Conservation (phyloP, 2,797 vertebrate genomes). For the Paratrypauchen microcephalus region DNA sequence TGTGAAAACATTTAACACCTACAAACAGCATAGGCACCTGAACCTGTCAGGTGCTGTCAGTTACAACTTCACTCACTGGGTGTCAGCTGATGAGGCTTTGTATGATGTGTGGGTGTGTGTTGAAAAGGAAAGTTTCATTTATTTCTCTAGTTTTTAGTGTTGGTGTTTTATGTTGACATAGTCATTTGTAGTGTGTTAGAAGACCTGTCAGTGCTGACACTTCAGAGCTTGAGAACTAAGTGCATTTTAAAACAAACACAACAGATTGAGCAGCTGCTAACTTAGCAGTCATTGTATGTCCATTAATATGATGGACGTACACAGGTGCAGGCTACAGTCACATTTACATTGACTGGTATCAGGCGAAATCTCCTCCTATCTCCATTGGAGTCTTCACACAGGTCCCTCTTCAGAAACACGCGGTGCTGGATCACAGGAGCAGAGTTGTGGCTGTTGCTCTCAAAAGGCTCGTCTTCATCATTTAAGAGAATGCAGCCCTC, state of each 20-base stretch:
- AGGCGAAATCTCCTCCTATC: constrained; percentile 44
- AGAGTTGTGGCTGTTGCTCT: constrained; percentile 76
- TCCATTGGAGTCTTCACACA: constrained; percentile 40
- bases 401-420: constrained; percentile 76
- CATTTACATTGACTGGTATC: neutral
- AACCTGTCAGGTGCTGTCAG: constrained; percentile 18
- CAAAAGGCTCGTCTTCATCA: neutral
- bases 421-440: constrained; percentile 62
- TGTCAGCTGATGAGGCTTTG: neutral
- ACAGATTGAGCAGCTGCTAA: constrained; percentile 48
- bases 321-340: constrained; percentile 86
- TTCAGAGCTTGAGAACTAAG: constrained; percentile 3
- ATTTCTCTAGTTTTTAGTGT: neutral
- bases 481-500: constrained; percentile 79
- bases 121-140: neutral
- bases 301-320: constrained; percentile 30
- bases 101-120: neutral
- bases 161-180: neutral
- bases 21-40: constrained; percentile 15
- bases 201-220: constrained; percentile 1
- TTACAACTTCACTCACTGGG: constrained; percentile 10
- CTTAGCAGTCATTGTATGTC: constrained; percentile 32
- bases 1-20: constrained; percentile 14
- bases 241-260: constrained; percentile 82
- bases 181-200: neutral